phyloP scores from a whole-genome alignment of 2,888 invertebrate species.

The Falcaria lacertinaria region DNA sequence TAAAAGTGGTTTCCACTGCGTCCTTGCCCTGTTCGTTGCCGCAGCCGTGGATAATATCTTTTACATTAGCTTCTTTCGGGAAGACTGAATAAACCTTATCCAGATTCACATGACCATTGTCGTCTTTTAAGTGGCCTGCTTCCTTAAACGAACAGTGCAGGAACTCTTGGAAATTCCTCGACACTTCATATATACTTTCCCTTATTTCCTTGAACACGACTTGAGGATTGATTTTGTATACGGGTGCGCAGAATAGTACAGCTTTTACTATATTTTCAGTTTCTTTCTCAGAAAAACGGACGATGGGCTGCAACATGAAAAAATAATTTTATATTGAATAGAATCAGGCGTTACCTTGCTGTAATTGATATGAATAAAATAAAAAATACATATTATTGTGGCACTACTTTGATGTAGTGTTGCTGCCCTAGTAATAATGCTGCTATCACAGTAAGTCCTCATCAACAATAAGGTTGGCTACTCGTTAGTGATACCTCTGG shows the following conservation, averaged over 20 bases:
- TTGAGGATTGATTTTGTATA: slow-evolving; percentile 23
- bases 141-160: slow-evolving; percentile 46
- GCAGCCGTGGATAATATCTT: slow-evolving; percentile 16
- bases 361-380: slow-evolving; percentile 13
- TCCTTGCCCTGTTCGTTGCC: slow-evolving; percentile 28
- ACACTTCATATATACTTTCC: slow-evolving; percentile 39
- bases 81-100: slow-evolving; percentile 36
- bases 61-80: slow-evolving; percentile 24
- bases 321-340: slow-evolving; percentile 3
- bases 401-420: too few species aligned
- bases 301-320: neutral
- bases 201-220: slow-evolving; percentile 26
- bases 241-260: slow-evolving; percentile 27
- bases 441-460: too few species aligned
- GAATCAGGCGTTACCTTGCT: slow-evolving; percentile 4
- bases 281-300: neutral
- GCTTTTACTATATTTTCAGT: slow-evolving; percentile 2
- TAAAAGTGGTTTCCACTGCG: slow-evolving; percentile 28
- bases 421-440: too few species aligned
- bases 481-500: too few species aligned
- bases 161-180: slow-evolving; percentile 42
- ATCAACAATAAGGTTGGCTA: too few species aligned
- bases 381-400: too few species aligned
- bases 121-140: slow-evolving; percentile 26
- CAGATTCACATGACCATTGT: slow-evolving; percentile 38